Conservation (phyloP, 1,140 invertebrate species). For the Pectinophora gossypiella region DNA sequence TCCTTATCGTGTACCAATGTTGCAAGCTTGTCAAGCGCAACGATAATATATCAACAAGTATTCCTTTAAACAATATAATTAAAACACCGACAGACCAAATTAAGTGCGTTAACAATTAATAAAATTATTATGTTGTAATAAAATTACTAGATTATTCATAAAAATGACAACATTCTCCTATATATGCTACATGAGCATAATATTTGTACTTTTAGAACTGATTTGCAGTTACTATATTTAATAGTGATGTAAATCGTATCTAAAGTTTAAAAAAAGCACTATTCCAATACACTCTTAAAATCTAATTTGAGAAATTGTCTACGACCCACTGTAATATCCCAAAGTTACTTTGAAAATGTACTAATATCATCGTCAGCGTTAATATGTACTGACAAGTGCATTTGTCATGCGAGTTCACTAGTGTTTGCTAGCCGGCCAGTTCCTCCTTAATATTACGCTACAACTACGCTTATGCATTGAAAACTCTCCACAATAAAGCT, state of each 20-base stretch:
- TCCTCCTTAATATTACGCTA: not conserved
- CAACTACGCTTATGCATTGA: constrained; percentile 44
- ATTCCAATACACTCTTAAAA: constrained; percentile 40
- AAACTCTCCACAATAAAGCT: constrained; percentile 44
- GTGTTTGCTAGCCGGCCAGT: too few species aligned
- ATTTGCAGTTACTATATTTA: constrained; percentile 5
- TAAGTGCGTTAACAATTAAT: constrained; percentile 18
- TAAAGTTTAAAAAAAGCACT: constrained; percentile 23
- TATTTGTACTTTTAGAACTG: constrained; percentile 58
- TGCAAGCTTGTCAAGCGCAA: too few species aligned
- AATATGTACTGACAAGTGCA: constrained; percentile 35
- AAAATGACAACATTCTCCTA: constrained; percentile 45
- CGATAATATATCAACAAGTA: too few species aligned
- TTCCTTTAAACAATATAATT: constrained; percentile 6
- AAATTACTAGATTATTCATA: constrained; percentile 27
- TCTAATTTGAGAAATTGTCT: constrained; percentile 54
- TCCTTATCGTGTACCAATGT: too few species aligned
- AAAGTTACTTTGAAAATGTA: constrained; percentile 20
- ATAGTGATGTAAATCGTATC: not conserved
- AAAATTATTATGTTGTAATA: constrained; percentile 47
- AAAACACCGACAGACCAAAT: not conserved
- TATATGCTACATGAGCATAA: constrained; percentile 67
- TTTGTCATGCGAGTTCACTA: constrained; percentile 42
- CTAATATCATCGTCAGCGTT: constrained; percentile 15
- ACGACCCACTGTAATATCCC: constrained; percentile 43